These are phyloP conservation scores for Keiferia lycopersicella DNA, from an alignment of 2,888 invertebrate genomes.

Conservation along the genomic window DNA sequence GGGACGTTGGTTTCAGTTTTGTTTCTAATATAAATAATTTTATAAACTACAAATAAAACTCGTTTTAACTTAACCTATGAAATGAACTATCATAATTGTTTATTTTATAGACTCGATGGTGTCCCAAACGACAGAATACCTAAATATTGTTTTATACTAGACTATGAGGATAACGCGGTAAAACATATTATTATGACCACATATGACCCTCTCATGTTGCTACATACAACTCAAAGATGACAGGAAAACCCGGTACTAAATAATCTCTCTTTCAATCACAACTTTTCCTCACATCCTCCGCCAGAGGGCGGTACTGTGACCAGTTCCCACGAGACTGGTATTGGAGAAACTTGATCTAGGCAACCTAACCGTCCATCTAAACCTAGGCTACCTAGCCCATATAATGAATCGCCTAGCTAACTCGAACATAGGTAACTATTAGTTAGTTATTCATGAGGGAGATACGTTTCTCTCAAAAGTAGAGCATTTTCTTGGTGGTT, in stretches of 20 bases:
- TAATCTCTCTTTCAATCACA: slow-evolving; percentile 18
- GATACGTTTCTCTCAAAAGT: slow-evolving; percentile 22
- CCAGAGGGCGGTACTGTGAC: slow-evolving; percentile 2
- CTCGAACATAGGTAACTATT: slow-evolving; percentile 16
- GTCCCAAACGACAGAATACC: too few relatives aligned
- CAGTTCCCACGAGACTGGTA: slow-evolving; percentile 27
- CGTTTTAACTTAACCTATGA: too few relatives aligned
- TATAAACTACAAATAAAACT: too few relatives aligned
- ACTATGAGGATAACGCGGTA: too few relatives aligned
- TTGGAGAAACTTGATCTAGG: slow-evolving; percentile 27
- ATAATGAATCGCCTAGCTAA: slow-evolving; percentile 15
- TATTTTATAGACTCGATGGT: too few relatives aligned
- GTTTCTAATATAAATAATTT: neutral
- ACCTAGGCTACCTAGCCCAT: slow-evolving; percentile 18
- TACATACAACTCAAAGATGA: neutral
- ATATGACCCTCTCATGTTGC: too few relatives aligned
- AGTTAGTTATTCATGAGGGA: slow-evolving; percentile 27
- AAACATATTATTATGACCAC: too few relatives aligned
- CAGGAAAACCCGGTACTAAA: neutral
- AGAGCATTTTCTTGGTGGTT: slow-evolving; percentile 11
- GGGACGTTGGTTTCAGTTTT: neutral
- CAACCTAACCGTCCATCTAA: slow-evolving; percentile 11
- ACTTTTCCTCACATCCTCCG: slow-evolving; percentile 22
- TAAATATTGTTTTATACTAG: too few relatives aligned
- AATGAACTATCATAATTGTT: too few relatives aligned